Conservation (phyloP, 2,888 invertebrate species). For the Lacanobia wlatinum region DNA sequence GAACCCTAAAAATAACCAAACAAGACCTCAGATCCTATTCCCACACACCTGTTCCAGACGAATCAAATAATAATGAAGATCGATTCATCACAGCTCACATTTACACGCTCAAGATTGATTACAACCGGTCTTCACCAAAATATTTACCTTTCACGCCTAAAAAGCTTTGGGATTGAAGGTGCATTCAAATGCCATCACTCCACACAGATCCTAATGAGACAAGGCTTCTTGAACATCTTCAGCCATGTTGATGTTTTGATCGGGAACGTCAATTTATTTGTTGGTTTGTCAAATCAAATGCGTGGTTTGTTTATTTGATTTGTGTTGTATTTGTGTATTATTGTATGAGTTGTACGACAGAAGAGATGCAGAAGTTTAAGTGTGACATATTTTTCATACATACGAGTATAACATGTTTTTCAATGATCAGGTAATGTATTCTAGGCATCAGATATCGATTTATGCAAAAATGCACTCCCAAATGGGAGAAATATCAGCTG, state of each 20-base stretch:
- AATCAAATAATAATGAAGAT: slow-evolving; percentile 12
- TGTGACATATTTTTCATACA: neutral
- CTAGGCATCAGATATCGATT: too few relatives aligned
- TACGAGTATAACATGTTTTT: too few relatives aligned
- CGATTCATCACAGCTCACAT: slow-evolving; percentile 42
- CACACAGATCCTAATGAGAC: slow-evolving; percentile 27
- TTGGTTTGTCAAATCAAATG: slow-evolving; percentile 54
- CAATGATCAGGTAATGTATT: too few relatives aligned
- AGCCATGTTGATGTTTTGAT: slow-evolving; percentile 42
- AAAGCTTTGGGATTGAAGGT: slow-evolving; percentile 16
- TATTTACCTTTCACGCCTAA: slow-evolving; percentile 27
- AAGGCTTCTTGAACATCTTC: slow-evolving; percentile 33
- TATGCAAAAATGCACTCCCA: too few relatives aligned
- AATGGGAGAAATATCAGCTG: too few relatives aligned
- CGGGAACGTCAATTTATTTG: slow-evolving; percentile 32
- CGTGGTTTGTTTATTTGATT: slow-evolving; percentile 40
- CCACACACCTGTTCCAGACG: slow-evolving; percentile 8
- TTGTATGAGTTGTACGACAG: slow-evolving; percentile 21
- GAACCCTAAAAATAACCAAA: too few relatives aligned
- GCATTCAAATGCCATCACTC: slow-evolving; percentile 20
- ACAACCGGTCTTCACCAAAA: slow-evolving; percentile 29
- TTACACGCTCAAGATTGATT: slow-evolving; percentile 39
- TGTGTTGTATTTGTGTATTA: slow-evolving; percentile 43
- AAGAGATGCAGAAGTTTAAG: slow-evolving; percentile 22
- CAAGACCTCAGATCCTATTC: neutral